Conservation (phyloP, 37 sponge, comb jelly and placozoan species). For the Bolinopsis microptera region DNA sequence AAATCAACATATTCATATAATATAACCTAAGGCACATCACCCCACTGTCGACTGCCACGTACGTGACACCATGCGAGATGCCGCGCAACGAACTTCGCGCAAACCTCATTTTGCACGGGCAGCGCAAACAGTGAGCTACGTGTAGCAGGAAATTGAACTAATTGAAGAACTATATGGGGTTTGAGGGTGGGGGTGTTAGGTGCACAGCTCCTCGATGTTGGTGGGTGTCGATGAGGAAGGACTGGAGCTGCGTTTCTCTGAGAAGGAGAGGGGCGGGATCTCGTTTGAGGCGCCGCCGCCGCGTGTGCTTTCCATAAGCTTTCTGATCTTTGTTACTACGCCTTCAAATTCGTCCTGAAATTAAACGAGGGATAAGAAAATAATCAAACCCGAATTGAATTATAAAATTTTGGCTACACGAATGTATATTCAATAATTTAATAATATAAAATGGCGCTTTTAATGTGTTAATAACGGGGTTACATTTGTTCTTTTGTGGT, state of each 20-base stretch:
- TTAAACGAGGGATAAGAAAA: background rate
- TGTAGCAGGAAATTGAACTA: background rate
- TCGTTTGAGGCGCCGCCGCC: background rate
- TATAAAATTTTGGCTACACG: too few relatives aligned
- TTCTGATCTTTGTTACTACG: background rate
- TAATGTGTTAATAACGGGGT: too few relatives aligned
- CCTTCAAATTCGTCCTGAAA: slow-evolving; percentile 40
- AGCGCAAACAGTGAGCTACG: background rate
- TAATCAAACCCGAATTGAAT: background rate
- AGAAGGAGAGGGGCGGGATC: slow-evolving; percentile 62
- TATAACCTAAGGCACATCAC: background rate
- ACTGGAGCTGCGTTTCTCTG: slow-evolving; percentile 9
- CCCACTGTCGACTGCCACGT: too few relatives aligned
- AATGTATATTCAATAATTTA: too few relatives aligned
- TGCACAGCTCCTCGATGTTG: slow-evolving; percentile 41
- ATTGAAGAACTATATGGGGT: background rate
- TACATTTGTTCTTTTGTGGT: too few relatives aligned
- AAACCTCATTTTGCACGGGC: background rate
- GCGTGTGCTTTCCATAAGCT: slow-evolving; percentile 16
- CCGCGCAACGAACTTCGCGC: background rate
- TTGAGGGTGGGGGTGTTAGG: background rate
- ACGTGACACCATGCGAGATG: too few relatives aligned
- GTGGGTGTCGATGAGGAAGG: slow-evolving; percentile 30
- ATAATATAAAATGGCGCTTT: too few relatives aligned
- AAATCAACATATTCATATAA: slow-evolving; percentile 2